Percentiles rank a stretch among this genome's conserved stretches.
Conservation (phyloP, 2,113 vertebrate species). For the Cariama cristata region DNA sequence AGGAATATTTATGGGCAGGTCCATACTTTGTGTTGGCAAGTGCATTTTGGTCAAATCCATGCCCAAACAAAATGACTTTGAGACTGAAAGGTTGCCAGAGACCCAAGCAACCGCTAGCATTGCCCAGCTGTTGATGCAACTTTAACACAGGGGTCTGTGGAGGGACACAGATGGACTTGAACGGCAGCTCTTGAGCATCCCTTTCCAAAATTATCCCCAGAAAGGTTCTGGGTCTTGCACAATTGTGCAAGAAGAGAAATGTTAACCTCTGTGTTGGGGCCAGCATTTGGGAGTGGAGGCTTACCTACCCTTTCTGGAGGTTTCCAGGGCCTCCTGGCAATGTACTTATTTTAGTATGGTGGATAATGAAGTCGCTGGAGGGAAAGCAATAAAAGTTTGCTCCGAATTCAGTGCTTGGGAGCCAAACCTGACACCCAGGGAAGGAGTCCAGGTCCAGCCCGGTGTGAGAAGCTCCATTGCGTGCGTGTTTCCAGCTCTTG, state of each 20-base stretch:
- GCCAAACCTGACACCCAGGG: background rate
- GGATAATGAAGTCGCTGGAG: background rate
- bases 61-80: background rate
- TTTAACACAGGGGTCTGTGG: background rate
- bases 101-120: background rate
- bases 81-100: background rate
- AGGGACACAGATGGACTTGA: background rate
- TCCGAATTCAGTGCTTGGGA: background rate
- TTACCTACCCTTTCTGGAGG: background rate
- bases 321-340: background rate
- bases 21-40: background rate
- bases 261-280: background rate
- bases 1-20: background rate
- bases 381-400: background rate
- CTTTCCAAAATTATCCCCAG: background rate
- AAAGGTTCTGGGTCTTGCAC: background rate
- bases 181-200: background rate
- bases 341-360: background rate
- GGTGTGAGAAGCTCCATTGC: background rate
- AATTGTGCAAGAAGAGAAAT: background rate
- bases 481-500: background rate
- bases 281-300: rapidly evolving
- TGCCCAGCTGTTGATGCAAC: background rate
- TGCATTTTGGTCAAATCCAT: background rate
- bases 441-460: background rate